These are phyloP conservation scores for Clepsis dumicolana DNA, from an alignment of 2,888 invertebrate genomes.

Conservation along the genomic window DNA sequence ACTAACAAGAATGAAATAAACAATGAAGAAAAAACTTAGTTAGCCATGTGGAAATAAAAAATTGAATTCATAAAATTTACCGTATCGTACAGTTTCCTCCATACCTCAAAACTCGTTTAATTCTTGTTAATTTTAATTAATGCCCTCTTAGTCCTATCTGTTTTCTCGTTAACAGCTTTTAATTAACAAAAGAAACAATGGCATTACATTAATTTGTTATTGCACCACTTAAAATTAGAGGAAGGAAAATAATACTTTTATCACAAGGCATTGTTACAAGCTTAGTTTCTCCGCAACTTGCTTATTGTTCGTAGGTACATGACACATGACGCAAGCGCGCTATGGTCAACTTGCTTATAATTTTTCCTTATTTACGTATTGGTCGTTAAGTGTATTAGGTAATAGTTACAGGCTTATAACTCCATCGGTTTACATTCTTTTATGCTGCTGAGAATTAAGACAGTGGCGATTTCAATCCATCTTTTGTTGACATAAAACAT, in stretches of 20 bases:
- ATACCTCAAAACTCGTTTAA: background rate
- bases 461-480: no score
- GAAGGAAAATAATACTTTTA: conserved; percentile 28
- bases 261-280: conserved; percentile 16
- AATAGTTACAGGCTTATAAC: background rate
- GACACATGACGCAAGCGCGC: background rate
- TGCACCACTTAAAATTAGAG: conserved; percentile 14
- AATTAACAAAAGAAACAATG: conserved; percentile 23
- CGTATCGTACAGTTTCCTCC: no score
- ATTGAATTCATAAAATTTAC: no score
- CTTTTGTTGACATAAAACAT: no score
- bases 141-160: background rate
- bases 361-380: background rate
- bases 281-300: background rate
- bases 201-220: conserved; percentile 30
- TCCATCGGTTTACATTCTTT: no score
- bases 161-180: background rate
- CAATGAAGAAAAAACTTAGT: no score
- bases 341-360: background rate
- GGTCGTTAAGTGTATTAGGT: background rate
- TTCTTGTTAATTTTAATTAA: background rate
- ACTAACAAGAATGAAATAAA: no score
- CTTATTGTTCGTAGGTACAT: conserved; percentile 4
- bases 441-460: no score
- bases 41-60: no score